Evolutionary conservation across 2,113 vertebrate species (phyloP), one percentile per base, ranked within the genome.

Genomic region (Oryzias melastigma): DNA sequence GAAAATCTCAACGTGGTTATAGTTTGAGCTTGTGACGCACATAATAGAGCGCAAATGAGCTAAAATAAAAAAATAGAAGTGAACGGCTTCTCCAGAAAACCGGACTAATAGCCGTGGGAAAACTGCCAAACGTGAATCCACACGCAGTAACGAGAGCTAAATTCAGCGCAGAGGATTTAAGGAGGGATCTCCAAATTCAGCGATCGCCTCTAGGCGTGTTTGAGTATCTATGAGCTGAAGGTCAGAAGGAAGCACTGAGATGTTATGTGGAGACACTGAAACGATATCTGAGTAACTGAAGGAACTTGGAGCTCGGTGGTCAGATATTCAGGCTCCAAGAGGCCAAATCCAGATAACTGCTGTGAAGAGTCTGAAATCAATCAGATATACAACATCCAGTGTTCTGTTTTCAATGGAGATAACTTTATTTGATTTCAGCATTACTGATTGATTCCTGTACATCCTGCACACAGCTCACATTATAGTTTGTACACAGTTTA

Each of bases 351-450:
- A 8, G 18, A 52, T 3, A 49, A 5, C 35, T 20, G 25, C 7
- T 52, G 3, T 40, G 27, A 29, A 25, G 22, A 41, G 22, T 35
- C 58, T 78, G 50, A 71, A 67, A 56, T 27, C 49, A 29, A 71
- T 66, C 53, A 80, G 58, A 87, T 69, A 77, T 57, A 90, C 84
- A 90, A 61, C 83, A 92, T 81, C 93, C 92, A 90, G 84, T 84
- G 87, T 90, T 93, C 90, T 81, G 87, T 89, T 92, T 84, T 86
- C 65, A 88, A 90, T 94, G 89, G 92, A 95, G 92, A 96, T 95
- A 91, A 91, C 83, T 84, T 98, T 98, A 97, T 95, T 97, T 94
- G 88, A 91, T 74, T 69, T 93, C 90, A 94, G 93, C 93, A 94
- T 88, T 89, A 91, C 92, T 93, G 92, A 91, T 73, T 81, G 70